A percentile compares a stretch with the other conserved stretches of the same genome.
Evolutionary conservation across 1,140 invertebrate species (phyloP).

Genomic region (Calliopsis andreniformis): DNA sequence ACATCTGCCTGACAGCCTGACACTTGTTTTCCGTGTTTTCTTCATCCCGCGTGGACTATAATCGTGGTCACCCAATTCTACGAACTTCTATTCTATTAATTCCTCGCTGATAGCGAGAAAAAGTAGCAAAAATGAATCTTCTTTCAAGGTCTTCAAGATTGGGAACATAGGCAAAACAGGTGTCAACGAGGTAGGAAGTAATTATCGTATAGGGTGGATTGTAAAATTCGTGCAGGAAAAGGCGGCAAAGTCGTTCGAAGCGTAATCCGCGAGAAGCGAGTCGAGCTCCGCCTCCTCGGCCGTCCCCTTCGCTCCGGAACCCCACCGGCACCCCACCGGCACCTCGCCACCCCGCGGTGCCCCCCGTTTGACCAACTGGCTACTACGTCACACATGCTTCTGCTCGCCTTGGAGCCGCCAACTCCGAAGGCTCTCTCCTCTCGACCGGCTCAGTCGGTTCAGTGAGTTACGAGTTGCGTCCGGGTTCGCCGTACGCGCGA

Average conservation of each 20-base stretch:
- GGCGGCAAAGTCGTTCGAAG: slow-evolving; percentile 20
- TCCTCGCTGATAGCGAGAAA: too few species aligned
- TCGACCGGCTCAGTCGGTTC: slow-evolving; percentile 60
- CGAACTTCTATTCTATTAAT: too few species aligned
- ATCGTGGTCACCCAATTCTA: not conserved
- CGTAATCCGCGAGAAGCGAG: slow-evolving; percentile 60
- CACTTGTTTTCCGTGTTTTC: not conserved
- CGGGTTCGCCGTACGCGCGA: slow-evolving; percentile 71
- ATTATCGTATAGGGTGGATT: too few species aligned
- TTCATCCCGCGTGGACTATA: not conserved
- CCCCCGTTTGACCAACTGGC: slow-evolving; percentile 72
- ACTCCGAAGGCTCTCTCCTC: slow-evolving; percentile 63
- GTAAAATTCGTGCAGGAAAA: slow-evolving; percentile 21
- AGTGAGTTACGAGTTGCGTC: slow-evolving; percentile 77
- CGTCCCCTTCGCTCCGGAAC: slow-evolving; percentile 59
- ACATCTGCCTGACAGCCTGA: slow-evolving; percentile 76
- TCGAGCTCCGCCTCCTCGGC: slow-evolving; percentile 77
- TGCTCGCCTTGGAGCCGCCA: slow-evolving; percentile 67
- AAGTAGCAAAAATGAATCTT: too few species aligned
- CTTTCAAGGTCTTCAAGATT: too few species aligned
- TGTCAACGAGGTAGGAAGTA: not conserved
- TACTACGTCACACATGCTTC: slow-evolving; percentile 75
- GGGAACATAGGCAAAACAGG: not conserved
- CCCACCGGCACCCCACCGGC: slow-evolving; percentile 40
- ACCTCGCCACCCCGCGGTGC: slow-evolving; percentile 55